Percentiles rank a stretch among this genome's conserved stretches.
phyloP scores from a whole-genome alignment of 2,888 invertebrate species.

The Latheticus oryzae region DNA sequence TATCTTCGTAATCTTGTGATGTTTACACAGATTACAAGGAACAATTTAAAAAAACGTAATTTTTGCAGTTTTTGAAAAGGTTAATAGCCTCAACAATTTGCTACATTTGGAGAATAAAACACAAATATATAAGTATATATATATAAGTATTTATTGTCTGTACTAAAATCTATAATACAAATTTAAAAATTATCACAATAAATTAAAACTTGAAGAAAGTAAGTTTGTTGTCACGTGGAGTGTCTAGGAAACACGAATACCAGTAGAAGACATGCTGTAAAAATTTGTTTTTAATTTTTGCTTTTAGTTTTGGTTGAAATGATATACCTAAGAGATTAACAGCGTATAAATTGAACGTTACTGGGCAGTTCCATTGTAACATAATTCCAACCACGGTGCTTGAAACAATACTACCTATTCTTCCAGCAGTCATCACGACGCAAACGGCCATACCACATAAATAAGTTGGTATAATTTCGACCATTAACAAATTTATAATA shows the following conservation, averaged over 20 bases:
- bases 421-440: conserved; percentile 41
- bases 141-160: conserved; percentile 4
- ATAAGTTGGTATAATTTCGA: conserved; percentile 44
- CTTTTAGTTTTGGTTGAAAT: neutral
- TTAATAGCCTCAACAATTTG: too few species aligned
- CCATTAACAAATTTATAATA: conserved; percentile 49
- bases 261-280: conserved; percentile 40
- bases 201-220: conserved; percentile 4
- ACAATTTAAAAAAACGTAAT: too few species aligned
- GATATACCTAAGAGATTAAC: conserved; percentile 40
- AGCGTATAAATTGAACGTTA: conserved; percentile 42
- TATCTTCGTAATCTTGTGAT: too few species aligned
- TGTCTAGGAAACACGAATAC: conserved; percentile 36
- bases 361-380: conserved; percentile 42
- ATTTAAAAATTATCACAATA: conserved; percentile 18
- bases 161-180: neutral
- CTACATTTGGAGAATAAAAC: too few species aligned
- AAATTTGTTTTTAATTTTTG: conserved; percentile 11
- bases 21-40: too few species aligned
- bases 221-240: conserved; percentile 9
- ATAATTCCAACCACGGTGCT: conserved; percentile 43
- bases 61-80: too few species aligned
- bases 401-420: conserved; percentile 44
- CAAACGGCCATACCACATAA: conserved; percentile 44
- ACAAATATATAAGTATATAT: too few species aligned